Evolutionary conservation across 1,140 invertebrate species (phyloP).

Genomic region (Pogonognathellus flavescens): DNA sequence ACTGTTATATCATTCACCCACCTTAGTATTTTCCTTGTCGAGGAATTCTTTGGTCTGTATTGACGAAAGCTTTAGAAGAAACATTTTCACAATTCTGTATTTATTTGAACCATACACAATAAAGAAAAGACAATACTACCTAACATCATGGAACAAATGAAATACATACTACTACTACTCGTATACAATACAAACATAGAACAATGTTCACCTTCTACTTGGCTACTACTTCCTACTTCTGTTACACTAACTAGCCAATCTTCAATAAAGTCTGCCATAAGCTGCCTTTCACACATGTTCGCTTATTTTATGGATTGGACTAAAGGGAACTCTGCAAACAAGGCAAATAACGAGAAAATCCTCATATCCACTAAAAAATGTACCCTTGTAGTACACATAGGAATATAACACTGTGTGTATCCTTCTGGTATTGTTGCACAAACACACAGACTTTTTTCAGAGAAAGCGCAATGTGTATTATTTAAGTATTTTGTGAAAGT

Average conservation of each 20-base stretch:
- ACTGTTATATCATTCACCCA: too few relatives aligned
- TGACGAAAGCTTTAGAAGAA: constrained; percentile 43
- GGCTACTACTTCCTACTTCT: not conserved
- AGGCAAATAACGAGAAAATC: not conserved
- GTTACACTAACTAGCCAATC: constrained; percentile 28
- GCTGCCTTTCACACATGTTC: constrained; percentile 40
- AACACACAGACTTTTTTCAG: too few relatives aligned
- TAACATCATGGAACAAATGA: too few relatives aligned
- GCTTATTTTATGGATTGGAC: constrained; percentile 47
- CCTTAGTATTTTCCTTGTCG: too few relatives aligned
- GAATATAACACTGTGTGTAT: not conserved
- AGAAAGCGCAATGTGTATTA: too few relatives aligned
- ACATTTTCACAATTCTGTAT: not conserved
- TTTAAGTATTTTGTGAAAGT: too few relatives aligned
- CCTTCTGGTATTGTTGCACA: too few relatives aligned
- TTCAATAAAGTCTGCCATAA: constrained; percentile 12
- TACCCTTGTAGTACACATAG: not conserved
- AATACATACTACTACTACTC: too few relatives aligned
- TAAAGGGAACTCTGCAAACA: not conserved
- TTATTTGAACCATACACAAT: too few relatives aligned
- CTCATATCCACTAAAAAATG: not conserved
- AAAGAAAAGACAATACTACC: too few relatives aligned
- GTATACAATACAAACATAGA: constrained; percentile 31
- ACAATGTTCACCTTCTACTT: not conserved
- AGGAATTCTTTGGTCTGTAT: not conserved